Conservation (phyloP, 2,797 vertebrate genomes). For the Brotula barbata region DNA sequence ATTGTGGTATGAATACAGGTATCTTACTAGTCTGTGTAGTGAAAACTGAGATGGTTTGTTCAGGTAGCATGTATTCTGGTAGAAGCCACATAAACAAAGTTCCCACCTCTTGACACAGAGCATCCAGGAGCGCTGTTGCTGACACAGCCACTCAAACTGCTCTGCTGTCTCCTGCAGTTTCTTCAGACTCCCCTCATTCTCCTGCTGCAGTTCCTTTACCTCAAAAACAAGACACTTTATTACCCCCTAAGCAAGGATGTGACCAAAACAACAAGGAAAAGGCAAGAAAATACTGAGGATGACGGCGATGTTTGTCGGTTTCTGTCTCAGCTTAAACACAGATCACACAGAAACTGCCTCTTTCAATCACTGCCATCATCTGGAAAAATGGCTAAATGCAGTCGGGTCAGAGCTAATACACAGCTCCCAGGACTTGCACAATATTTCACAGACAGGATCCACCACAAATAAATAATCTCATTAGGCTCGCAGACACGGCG, state of each 20-base stretch:
- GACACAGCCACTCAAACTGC: slow-evolving; percentile 81
- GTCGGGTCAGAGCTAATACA: slow-evolving; percentile 9
- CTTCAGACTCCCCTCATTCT: slow-evolving; percentile 71
- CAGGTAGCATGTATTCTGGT: too few relatives aligned
- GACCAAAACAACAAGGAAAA: slow-evolving; percentile 12
- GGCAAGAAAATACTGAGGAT: not conserved
- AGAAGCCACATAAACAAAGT: not conserved
- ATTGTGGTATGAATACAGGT: too few relatives aligned
- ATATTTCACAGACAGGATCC: slow-evolving; percentile 32
- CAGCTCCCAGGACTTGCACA: slow-evolving; percentile 14
- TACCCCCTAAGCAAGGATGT: slow-evolving; percentile 8
- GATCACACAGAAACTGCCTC: not conserved
- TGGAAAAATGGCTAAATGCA: slow-evolving; percentile 30
- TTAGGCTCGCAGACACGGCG: slow-evolving; percentile 29
- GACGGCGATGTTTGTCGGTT: not conserved
- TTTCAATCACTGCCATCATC: slow-evolving; percentile 11
- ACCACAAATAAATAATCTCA: slow-evolving; percentile 44
- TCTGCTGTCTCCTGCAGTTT: slow-evolving; percentile 77
- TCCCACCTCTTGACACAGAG: slow-evolving; percentile 74
- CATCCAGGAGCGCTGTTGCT: slow-evolving; percentile 81
- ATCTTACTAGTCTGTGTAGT: too few relatives aligned
- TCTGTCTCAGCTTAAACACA: slow-evolving; percentile 14
- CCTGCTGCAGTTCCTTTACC: slow-evolving; percentile 67
- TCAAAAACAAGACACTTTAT: slow-evolving; percentile 31
- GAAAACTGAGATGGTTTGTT: too few relatives aligned